A percentile compares a stretch with the other conserved stretches of the same genome.
These are phyloP conservation scores for Colletes gigas DNA, from an alignment of 1,140 invertebrate species.

Conservation along the genomic window DNA sequence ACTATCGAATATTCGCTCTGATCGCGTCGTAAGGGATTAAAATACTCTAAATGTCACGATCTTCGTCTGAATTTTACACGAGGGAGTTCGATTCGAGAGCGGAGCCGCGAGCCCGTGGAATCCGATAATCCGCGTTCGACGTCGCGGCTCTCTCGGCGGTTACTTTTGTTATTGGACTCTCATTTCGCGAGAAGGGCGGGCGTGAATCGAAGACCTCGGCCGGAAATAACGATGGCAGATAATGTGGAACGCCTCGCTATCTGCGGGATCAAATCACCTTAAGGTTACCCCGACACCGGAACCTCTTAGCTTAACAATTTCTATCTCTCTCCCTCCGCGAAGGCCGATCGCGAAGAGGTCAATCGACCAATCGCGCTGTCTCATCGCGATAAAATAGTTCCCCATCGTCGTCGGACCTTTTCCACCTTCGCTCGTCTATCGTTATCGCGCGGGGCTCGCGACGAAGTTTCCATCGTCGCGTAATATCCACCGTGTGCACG, in stretches of 20 bases:
- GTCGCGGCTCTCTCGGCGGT: constrained; percentile 57
- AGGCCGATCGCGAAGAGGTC: constrained; percentile 48
- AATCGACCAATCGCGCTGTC: constrained; percentile 49
- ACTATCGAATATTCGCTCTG: no score
- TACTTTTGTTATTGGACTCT: constrained; percentile 66
- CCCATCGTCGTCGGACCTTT: background rate
- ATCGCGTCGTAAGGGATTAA: background rate
- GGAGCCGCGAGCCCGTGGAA: constrained; percentile 16
- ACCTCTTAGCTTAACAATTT: constrained; percentile 70
- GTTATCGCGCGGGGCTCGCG: background rate
- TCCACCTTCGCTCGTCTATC: background rate
- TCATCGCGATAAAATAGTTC: constrained; percentile 55
- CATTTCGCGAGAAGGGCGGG: constrained; percentile 53
- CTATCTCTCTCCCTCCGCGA: constrained; percentile 49
- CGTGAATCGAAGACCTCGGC: constrained; percentile 62
- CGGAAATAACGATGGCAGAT: constrained; percentile 76
- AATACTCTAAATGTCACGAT: constrained; percentile 9
- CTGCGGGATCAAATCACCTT: constrained; percentile 74
- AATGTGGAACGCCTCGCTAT: constrained; percentile 66
- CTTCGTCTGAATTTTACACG: constrained; percentile 21
- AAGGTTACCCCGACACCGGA: constrained; percentile 66
- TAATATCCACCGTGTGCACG: background rate
- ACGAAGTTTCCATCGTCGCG: no score
- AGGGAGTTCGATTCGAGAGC: constrained; percentile 40
- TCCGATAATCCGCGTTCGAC: constrained; percentile 54